These are phyloP conservation scores for Terebella lapidaria DNA, from an alignment of 2,888 invertebrate species.

Conservation along the genomic window DNA sequence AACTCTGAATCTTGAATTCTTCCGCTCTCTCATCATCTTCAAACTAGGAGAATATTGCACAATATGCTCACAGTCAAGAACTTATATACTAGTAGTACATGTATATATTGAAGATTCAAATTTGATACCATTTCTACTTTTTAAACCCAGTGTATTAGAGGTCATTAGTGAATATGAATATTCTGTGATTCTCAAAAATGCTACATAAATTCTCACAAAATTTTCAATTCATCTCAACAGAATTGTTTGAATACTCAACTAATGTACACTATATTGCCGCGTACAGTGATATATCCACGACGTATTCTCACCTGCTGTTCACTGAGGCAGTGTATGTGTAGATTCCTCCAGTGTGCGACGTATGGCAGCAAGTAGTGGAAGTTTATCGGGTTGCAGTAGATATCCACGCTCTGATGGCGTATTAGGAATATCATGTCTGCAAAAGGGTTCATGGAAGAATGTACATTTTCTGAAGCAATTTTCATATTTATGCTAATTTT, in stretches of 20 bases:
- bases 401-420: slow-evolving; percentile 37
- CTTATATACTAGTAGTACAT: too few species aligned
- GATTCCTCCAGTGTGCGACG: slow-evolving; percentile 45
- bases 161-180: too few species aligned
- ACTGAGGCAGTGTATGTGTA: slow-evolving; percentile 43
- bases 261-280: too few species aligned
- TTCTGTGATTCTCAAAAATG: too few species aligned
- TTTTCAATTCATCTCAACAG: too few species aligned
- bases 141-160: too few species aligned
- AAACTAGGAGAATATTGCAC: slow-evolving; percentile 34
- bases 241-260: too few species aligned
- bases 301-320: slow-evolving; percentile 36
- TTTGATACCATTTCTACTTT: too few species aligned
- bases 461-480: background rate
- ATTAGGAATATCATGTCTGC: slow-evolving; percentile 45
- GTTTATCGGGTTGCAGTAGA: slow-evolving; percentile 49
- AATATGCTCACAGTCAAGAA: too few species aligned
- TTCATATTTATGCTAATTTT: background rate
- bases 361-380: slow-evolving; percentile 46
- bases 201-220: too few species aligned
- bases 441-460: slow-evolving; percentile 4
- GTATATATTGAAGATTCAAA: too few species aligned
- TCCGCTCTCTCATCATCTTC: slow-evolving; percentile 44
- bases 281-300: too few species aligned
- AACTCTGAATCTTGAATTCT: slow-evolving; percentile 45